Percentiles rank a stretch among this genome's conserved stretches.
Evolutionary conservation across 1,140 invertebrate species (phyloP).

Genomic region (Hydropsyche tenuis): DNA sequence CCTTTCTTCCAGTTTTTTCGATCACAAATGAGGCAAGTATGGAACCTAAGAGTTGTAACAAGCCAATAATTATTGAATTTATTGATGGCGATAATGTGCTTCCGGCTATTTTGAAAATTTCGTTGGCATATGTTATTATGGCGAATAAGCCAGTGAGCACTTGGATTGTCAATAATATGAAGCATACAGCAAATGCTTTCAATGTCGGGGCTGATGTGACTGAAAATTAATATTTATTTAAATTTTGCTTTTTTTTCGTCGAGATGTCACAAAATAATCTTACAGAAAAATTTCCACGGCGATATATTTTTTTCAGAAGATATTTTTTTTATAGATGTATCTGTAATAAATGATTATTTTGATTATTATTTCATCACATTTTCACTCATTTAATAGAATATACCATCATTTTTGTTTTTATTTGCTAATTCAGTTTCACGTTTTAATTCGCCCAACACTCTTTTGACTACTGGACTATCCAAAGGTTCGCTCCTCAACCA

Average conservation of each 20-base stretch:
- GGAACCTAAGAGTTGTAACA: constrained; percentile 28
- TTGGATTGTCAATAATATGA: constrained; percentile 8
- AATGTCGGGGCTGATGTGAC: constrained; percentile 22
- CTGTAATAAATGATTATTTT: no score
- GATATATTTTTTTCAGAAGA: constrained; percentile 6
- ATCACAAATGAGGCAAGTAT: constrained; percentile 52
- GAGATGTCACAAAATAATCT: no score
- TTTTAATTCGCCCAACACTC: constrained; percentile 24
- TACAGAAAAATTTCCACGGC: constrained; percentile 13
- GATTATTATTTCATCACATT: no score
- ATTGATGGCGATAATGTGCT: background rate
- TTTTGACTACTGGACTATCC: constrained; percentile 23
- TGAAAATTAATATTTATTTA: constrained; percentile 10
- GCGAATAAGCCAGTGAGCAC: constrained; percentile 20
- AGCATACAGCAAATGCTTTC: constrained; percentile 15
- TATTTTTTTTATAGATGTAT: no score
- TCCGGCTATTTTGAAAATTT: constrained; percentile 18
- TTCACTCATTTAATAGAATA: no score
- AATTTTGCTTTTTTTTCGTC: no score
- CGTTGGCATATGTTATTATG: constrained; percentile 5
- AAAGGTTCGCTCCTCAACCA: constrained; percentile 38
- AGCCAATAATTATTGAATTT: constrained; percentile 4
- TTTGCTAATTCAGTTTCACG: constrained; percentile 31
- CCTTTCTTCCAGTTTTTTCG: constrained; percentile 53
- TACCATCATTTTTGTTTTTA: no score